Percentiles rank a stretch among this genome's conserved stretches.
phyloP scores from a whole-genome alignment of 1,140 invertebrate species.

The Neotoxoptera formosana region DNA sequence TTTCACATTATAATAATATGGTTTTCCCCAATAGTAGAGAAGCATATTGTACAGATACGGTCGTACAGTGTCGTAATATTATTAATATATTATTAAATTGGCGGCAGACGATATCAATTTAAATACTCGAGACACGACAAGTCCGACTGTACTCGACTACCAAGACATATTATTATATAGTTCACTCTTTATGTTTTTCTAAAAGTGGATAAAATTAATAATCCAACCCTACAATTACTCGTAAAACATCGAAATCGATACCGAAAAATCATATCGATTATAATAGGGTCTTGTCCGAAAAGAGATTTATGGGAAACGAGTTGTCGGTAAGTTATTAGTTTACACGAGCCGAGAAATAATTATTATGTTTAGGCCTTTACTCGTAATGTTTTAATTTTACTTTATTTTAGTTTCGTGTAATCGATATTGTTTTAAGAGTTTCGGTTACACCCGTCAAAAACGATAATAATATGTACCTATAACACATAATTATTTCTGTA shows the following conservation, averaged over 20 bases:
- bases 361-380: neutral
- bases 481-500: neutral
- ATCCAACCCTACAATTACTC: neutral
- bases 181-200: neutral
- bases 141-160: neutral
- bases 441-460: neutral
- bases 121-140: neutral
- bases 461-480: neutral
- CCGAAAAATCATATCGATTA: neutral
- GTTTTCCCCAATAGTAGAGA: too few relatives aligned
- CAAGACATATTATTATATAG: neutral
- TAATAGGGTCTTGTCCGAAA: neutral
- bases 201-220: neutral
- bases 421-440: neutral
- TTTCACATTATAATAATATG: too few relatives aligned
- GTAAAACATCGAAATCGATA: neutral
- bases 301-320: neutral
- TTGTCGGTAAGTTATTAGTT: neutral
- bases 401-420: neutral
- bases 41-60: too few relatives aligned
- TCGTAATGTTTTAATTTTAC: neutral
- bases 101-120: neutral
- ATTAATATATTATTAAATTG: too few relatives aligned
- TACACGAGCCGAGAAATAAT: neutral
- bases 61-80: too few relatives aligned